A percentile compares a stretch with the other conserved stretches of the same genome.
These are phyloP conservation scores for Heliconius congener DNA, from an alignment of 1,140 invertebrate genomes.

Conservation along the genomic window DNA sequence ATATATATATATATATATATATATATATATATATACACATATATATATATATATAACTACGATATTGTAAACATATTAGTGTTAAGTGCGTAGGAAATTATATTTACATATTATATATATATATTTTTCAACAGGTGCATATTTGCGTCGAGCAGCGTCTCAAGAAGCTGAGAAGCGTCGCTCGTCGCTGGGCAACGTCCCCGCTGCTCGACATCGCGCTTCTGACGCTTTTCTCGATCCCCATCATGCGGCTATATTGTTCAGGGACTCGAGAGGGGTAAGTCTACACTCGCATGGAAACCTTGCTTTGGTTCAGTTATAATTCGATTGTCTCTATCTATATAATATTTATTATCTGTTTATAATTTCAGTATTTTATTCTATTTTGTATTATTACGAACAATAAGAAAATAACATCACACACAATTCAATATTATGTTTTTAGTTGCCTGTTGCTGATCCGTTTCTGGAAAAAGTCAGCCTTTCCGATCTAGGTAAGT, in stretches of 20 bases:
- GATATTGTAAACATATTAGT: no score
- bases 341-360: background rate
- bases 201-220: conserved; percentile 83
- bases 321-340: no score
- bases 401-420: background rate
- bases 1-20: no score
- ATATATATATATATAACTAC: no score
- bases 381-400: no score
- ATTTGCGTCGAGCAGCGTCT: conserved; percentile 87
- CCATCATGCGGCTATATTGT: conserved; percentile 92
- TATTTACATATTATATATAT: no score
- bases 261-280: conserved; percentile 93
- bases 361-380: background rate
- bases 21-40: no score
- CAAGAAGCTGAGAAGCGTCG: conserved; percentile 88
- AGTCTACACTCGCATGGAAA: conserved; percentile 70
- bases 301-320: background rate
- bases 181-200: conserved; percentile 86
- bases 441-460: conserved; percentile 93
- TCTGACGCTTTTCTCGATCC: conserved; percentile 89
- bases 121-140: conserved; percentile 82
- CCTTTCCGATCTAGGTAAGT: conserved; percentile 92
- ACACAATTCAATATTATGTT: conserved; percentile 47
- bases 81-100: no score
- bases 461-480: conserved; percentile 94